These are phyloP conservation scores for Pagetopsis macropterus DNA, from an alignment of 2,797 vertebrate species.

Conservation along the genomic window DNA sequence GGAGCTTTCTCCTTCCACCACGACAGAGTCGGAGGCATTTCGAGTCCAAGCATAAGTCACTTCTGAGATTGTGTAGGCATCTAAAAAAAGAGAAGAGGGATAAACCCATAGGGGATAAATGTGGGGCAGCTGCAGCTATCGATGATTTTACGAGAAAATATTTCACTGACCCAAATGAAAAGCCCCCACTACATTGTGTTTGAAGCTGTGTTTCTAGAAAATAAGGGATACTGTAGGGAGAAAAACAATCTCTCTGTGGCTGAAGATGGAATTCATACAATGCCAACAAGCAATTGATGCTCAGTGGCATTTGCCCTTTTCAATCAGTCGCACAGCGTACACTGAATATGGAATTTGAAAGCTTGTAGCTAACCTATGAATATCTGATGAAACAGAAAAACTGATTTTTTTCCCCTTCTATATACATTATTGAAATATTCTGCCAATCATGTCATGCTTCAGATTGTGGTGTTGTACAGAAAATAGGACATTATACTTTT, in stretches of 20 bases:
- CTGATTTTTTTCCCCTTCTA: not conserved
- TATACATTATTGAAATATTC: slow-evolving; percentile 17
- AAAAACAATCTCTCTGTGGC: slow-evolving; percentile 25
- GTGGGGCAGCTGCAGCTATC: slow-evolving; percentile 30
- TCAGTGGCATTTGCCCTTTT: slow-evolving; percentile 44
- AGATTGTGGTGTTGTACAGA: slow-evolving; percentile 3
- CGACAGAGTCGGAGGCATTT: slow-evolving; percentile 94
- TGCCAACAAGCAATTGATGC: slow-evolving; percentile 29
- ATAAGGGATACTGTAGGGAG: slow-evolving; percentile 14
- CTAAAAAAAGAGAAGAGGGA: slow-evolving; percentile 72
- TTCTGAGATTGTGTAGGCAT: slow-evolving; percentile 96
- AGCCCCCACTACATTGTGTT: slow-evolving; percentile 20
- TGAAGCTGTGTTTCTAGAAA: slow-evolving; percentile 39
- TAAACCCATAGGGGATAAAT: slow-evolving; percentile 49
- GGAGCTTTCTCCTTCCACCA: slow-evolving; percentile 95
- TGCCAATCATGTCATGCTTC: slow-evolving; percentile 1
- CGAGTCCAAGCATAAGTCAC: slow-evolving; percentile 97
- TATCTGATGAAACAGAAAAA: slow-evolving; percentile 23
- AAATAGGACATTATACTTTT: not conserved
- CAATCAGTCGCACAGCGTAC: slow-evolving; percentile 32
- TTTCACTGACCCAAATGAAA: slow-evolving; percentile 53
- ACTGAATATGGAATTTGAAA: slow-evolving; percentile 29
- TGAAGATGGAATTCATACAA: slow-evolving; percentile 41
- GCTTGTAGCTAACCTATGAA: slow-evolving; percentile 5
- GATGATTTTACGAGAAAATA: slow-evolving; percentile 40